These are phyloP conservation scores for Dicrurus megarhynchus DNA, from an alignment of 2,113 vertebrate species.

Conservation along the genomic window DNA sequence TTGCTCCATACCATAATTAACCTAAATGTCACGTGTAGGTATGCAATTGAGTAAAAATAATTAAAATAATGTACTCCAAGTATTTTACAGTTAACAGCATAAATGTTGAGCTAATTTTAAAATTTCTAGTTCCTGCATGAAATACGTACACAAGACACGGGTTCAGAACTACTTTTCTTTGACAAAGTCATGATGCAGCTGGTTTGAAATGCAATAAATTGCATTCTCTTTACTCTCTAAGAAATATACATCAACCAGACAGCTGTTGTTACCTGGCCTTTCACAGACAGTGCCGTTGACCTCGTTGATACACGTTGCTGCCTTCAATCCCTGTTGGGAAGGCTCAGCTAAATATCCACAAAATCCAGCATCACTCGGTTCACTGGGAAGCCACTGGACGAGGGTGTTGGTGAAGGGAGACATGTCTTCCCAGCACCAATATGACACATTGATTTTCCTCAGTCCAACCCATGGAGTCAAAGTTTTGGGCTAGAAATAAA, in stretches of 20 bases:
- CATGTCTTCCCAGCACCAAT: conserved; percentile 99
- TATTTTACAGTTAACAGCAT: background rate
- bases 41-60: background rate
- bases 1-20: background rate
- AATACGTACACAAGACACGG: background rate
- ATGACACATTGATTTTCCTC: conserved; percentile 94
- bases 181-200: background rate
- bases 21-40: background rate
- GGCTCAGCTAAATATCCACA: conserved; percentile 93
- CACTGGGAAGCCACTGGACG: conserved; percentile 87
- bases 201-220: rapidly evolving
- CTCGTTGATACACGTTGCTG: conserved; percentile 88
- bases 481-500: conserved; percentile 76
- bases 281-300: conserved; percentile 92
- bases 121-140: background rate
- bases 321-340: conserved; percentile 82
- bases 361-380: conserved; percentile 94
- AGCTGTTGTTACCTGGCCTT: conserved; percentile 78
- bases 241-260: rapidly evolving
- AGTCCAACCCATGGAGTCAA: conserved; percentile 96
- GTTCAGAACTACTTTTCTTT: background rate
- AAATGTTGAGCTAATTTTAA: background rate
- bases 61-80: background rate
- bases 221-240: background rate
- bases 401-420: conserved; percentile 94